Evolutionary conservation across 2,888 invertebrate genomes (phyloP), one percentile per base, ranked within the genome.

Genomic region (Apoda limacodes): DNA sequence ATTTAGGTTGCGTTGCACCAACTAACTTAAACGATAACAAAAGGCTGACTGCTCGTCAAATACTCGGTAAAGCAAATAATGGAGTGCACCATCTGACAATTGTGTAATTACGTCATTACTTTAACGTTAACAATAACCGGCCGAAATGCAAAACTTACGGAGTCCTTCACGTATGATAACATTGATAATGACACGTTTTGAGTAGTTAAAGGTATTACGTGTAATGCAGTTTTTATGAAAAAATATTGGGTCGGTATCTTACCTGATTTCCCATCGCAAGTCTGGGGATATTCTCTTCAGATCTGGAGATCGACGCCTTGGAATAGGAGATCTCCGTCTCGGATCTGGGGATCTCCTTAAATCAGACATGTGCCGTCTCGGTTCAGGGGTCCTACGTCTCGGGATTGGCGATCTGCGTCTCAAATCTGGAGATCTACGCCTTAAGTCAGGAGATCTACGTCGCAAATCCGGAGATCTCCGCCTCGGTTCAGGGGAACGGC

Each of bases 261-360:
- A 27, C 27, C 27, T 27, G 13, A 13, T 25, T 5, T 27, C 27
- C 7, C 21, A 20, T 20, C 24, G 17, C 7, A n/a, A 22, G 11
- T 28, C 32, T 7, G 25, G 30, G 5, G 25, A 13, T 5, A 23
- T 23, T 21, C 30, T 25, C 7, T 30, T 3, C 7, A 35, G 39
- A 2, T 38, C 42, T 4, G 44, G 40, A 2, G 48, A 40, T 2
- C 45, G 44, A 1, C 51, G 48, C 0, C 45, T 35, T 3, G 31
- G 17, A 1, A 48, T 46, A 0, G 37, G 42, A n/a, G 48, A 34
- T 15, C 42, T 27, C 9, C 44, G 35, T 2, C 45, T 33, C 7
- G 23, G 29, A 2, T 39, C 43, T 2, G 48, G 45, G 5, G 47
- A 28, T 10, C 40, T 32, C 5, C 53, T 43, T 3, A 30, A 22